Evolutionary conservation across 2,797 vertebrate species (phyloP).

Genomic region (Malurus leucopterus): DNA sequence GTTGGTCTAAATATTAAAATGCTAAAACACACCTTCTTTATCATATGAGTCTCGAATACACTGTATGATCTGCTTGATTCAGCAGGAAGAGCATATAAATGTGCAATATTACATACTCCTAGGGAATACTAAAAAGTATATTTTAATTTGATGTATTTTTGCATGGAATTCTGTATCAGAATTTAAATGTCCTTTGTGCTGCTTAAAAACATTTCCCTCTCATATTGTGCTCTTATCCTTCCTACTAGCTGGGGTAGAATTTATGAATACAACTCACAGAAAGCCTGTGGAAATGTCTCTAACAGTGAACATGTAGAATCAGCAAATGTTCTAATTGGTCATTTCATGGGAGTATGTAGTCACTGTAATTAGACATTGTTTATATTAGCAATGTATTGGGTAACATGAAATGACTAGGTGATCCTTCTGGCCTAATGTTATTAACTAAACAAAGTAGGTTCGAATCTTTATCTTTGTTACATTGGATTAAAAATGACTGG

Average conservation of each 20-base stretch:
- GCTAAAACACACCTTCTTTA: background rate
- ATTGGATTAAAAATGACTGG: constrained; percentile 56
- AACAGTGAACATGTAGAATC: constrained; percentile 17
- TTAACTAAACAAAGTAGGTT: constrained; percentile 57
- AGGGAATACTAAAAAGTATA: background rate
- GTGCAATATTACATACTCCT: background rate
- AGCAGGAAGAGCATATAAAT: constrained; percentile 1
- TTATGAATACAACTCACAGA: background rate
- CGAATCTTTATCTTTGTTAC: constrained; percentile 29
- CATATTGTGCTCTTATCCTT: background rate
- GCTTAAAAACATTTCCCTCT: background rate
- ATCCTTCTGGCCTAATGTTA: constrained; percentile 51
- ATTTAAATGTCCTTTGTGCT: background rate
- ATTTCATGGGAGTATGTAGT: constrained; percentile 44
- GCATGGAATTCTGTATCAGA: background rate
- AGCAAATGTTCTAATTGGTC: constrained; percentile 54
- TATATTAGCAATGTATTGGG: constrained; percentile 35
- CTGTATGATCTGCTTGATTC: background rate
- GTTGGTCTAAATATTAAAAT: constrained; percentile 37
- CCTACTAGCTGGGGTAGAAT: background rate
- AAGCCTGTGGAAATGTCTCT: constrained; percentile 21
- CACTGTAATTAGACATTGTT: constrained; percentile 48
- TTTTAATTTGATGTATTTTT: background rate
- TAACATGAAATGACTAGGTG: constrained; percentile 54
- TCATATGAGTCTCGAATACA: background rate